These are phyloP conservation scores for Rhingia campestris DNA, from an alignment of 2,888 invertebrate species.

Conservation along the genomic window DNA sequence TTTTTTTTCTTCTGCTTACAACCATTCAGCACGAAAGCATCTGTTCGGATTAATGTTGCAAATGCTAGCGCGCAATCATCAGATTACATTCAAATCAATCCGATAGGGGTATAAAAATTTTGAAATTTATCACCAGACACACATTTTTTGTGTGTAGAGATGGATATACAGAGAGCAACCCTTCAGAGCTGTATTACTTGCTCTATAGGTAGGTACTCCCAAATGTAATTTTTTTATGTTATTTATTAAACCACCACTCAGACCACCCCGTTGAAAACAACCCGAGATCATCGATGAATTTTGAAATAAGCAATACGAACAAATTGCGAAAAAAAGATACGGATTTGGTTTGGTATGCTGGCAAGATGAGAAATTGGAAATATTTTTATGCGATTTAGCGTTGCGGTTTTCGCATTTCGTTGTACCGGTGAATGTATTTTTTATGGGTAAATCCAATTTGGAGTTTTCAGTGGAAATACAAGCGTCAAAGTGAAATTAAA, in stretches of 20 bases:
- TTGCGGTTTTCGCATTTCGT: conserved; percentile 58
- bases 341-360: not conserved
- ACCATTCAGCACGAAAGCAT: conserved; percentile 7
- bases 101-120: conserved; percentile 43
- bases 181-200: conserved; percentile 45
- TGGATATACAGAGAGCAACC: conserved; percentile 4
- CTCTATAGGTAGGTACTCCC: not conserved
- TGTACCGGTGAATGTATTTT: conserved; percentile 8
- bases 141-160: not conserved
- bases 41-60: conserved; percentile 41
- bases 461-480: conserved; percentile 67
- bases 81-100: conserved; percentile 57
- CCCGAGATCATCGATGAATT: no score
- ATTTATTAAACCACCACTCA: no score
- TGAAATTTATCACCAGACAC: conserved; percentile 56
- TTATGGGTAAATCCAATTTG: conserved; percentile 57
- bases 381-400: conserved; percentile 53
- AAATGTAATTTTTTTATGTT: no score
- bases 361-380: conserved; percentile 58
- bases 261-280: no score
- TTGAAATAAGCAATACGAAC: not conserved
- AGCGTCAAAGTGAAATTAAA: conserved; percentile 42
- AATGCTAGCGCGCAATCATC: conserved; percentile 45
- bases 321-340: conserved; percentile 5
- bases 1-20: no score